Base-by-base conservation (phyloP, 2,113 vertebrate species). In the Hippopotamus amphibius region DNA sequence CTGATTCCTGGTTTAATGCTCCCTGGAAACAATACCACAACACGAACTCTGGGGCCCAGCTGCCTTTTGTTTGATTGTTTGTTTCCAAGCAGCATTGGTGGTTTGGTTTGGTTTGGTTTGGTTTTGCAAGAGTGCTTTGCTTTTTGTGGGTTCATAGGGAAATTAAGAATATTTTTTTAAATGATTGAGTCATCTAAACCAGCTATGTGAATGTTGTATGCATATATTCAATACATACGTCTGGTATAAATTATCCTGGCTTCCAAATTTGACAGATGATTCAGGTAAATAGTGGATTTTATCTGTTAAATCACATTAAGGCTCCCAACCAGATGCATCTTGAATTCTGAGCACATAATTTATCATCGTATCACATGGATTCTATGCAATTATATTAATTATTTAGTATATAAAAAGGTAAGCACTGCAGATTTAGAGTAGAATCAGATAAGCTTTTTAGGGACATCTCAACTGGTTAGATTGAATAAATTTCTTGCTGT, bases 221-320 rank as follows among this genome's bases (percentile, higher is more conserved):
- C 41, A 19, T 63, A 80, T 57, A 19, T 57, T 57, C 55, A 57
- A 57, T 74, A 87, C 85, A 79, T 57, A 96, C 59, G 48, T 79
- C 65, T 92, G 17, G 46, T 76, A 68, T 97, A 97, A 97, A 97
- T 98, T 95, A 97, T 93, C 66, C 71, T 94, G 88, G 65, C 68
- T 97, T 98, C 93, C 96, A 93, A 93, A 97, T 97, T 92, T 98
- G 96, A 98, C 97, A 98, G 95, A 66, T 61, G n/a, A 94, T 98
- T 98, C 71, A 96, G 96, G 96, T 97, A 98, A 95, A 95, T 76
- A 55, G 37, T 94, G 55, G 72, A 33, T 96, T 97, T 97, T 98
- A 97, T 98, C 96, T 98, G 87, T 96, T 97, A 97, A 98, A 98
- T 98, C 92, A 86, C 61, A 88, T 98, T 97, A 96, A 53, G 30